Evolutionary conservation across 2,888 invertebrate genomes (phyloP).

Genomic region (Psococerastis gibbosa): DNA sequence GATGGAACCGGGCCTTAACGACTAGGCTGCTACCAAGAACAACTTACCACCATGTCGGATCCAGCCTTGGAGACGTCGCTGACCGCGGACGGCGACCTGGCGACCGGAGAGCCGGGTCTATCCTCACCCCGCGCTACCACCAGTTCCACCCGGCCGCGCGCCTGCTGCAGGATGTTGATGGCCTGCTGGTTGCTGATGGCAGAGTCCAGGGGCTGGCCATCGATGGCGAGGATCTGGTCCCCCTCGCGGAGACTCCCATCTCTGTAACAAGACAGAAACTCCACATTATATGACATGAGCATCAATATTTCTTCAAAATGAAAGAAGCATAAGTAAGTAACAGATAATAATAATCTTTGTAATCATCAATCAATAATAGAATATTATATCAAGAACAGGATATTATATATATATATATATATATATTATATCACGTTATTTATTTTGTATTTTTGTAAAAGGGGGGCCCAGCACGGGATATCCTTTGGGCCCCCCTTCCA

Average conservation of each 20-base stretch:
- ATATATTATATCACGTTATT: too few species aligned
- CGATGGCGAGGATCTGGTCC: conserved; percentile 69
- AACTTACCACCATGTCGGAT: conserved; percentile 46
- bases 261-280: too few species aligned
- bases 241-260: conserved; percentile 52
- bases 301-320: too few species aligned
- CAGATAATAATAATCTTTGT: too few species aligned
- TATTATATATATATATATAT: too few species aligned
- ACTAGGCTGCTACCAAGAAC: neutral
- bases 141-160: conserved; percentile 48
- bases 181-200: conserved; percentile 73
- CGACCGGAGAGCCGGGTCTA: conserved; percentile 17
- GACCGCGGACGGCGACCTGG: conserved; percentile 33
- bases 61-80: conserved; percentile 46
- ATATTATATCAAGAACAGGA: too few species aligned
- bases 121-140: conserved; percentile 34
- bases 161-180: conserved; percentile 52
- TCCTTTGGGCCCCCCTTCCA: too few species aligned
- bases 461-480: too few species aligned
- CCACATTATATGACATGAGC: too few species aligned
- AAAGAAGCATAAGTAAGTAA: too few species aligned
- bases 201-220: conserved; percentile 55
- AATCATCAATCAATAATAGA: too few species aligned
- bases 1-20: neutral
- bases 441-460: too few species aligned